These are phyloP conservation scores for Bucorvus abyssinicus DNA, from an alignment of 2,797 vertebrate genomes.

Conservation along the genomic window DNA sequence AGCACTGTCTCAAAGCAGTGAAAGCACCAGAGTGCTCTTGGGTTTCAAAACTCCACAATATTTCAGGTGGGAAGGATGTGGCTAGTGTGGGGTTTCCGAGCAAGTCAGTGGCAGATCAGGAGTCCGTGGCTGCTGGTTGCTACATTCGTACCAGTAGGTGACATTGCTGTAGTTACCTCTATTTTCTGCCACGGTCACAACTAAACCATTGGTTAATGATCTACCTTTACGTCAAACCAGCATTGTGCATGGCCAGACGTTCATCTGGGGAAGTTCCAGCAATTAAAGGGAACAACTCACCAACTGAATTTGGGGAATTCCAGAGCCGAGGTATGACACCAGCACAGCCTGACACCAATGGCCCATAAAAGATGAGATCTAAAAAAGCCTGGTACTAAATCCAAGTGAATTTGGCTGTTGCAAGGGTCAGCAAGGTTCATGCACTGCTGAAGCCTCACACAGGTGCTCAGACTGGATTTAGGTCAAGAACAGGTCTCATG, in stretches of 20 bases:
- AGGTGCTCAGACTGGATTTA: not conserved
- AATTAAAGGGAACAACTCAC: not conserved
- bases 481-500: not conserved
- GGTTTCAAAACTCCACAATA: not conserved
- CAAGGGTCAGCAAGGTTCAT: not conserved
- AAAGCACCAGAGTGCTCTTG: not conserved
- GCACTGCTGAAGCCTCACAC: not conserved
- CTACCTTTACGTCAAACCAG: not conserved
- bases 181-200: not conserved
- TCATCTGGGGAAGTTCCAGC: not conserved
- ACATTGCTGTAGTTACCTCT: not conserved
- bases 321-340: not conserved
- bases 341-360: not conserved
- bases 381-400: not conserved
- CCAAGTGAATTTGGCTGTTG: not conserved
- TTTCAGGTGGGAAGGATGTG: not conserved
- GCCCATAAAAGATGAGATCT: not conserved
- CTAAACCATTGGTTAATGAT: constrained; percentile 2
- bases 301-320: not conserved
- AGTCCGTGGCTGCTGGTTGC: not conserved
- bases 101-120: not conserved
- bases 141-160: not conserved
- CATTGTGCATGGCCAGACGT: not conserved
- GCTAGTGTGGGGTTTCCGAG: not conserved
- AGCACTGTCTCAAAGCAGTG: not conserved